Evolutionary conservation across 2,113 vertebrate species (phyloP), one percentile per base, ranked within the genome.

Genomic region (Myiagra hebetior): DNA sequence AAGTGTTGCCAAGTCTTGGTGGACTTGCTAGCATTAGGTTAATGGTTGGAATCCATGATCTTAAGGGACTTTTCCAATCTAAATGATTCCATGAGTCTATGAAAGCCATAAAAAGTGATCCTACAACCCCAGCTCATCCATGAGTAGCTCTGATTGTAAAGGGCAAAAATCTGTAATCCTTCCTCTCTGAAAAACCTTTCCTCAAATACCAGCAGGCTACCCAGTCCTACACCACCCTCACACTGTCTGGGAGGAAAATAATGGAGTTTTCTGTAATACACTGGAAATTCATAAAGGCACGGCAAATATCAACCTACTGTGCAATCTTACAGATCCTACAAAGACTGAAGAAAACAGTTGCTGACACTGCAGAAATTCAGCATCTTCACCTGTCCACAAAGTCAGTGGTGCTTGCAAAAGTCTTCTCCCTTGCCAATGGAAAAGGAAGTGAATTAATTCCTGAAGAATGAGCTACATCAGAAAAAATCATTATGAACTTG

Each of bases 191-290:
- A 64, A 81, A 24, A 22, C 33, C 15, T 37, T 65, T 64, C 41
- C 23, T 65, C 33, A 46, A 81, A 46, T 37, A 55, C 33, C 2
- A 1, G 15, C 16, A 16, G 24, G 15, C 14, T 49, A 26, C 33
- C 12, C n/a, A 74, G 2, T 44, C 9, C 56, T 46, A 20, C 49
- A 59, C 30, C 24, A 33, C 14, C 21, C 5, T 27, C 42, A 10
- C 7, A 41, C 4, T 2, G 2, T 17, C 35, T 52, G 13, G n/a
- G 57, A 74, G 46, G 37, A 56, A 78, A 91, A 65, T 0, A 0
- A 28, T 17, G 27, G 31, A 35, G 14, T 19, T 69, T 82, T 28
- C 47, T 46, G 28, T 15, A 78, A 46, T 2, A 68, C 13, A n/a
- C n/a, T 26, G 17, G 35, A 59, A 50, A 59, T 27, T 59, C 59